A percentile compares a stretch with the other conserved stretches of the same genome.
These are phyloP conservation scores for Parazoanthus swiftii DNA, from an alignment of 92 coral and sea anemone genomes.

Conservation along the genomic window DNA sequence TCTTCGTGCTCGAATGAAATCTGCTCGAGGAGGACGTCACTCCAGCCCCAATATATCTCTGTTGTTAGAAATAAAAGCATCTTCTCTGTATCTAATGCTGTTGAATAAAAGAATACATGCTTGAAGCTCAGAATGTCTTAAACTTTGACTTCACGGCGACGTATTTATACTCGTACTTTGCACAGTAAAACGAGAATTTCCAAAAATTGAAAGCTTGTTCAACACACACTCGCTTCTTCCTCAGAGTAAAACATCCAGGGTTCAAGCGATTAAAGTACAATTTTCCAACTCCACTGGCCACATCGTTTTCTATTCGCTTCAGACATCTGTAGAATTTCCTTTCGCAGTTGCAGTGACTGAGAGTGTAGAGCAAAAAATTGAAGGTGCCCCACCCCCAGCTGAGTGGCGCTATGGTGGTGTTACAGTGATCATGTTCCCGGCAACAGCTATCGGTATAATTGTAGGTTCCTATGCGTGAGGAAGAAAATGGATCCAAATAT, in stretches of 20 bases:
- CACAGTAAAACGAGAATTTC: constrained; percentile 29
- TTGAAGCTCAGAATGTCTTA: not conserved
- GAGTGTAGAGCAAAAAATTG: constrained; percentile 18
- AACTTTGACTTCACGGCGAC: constrained; percentile 10
- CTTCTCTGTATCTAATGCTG: no score
- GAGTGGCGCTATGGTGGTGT: constrained; percentile 28
- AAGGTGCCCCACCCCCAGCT: constrained; percentile 25
- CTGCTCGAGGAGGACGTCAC: no score
- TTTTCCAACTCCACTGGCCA: not conserved
- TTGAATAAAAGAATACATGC: no score
- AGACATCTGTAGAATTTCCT: constrained; percentile 18
- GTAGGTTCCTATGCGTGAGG: not conserved
- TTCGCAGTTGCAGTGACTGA: constrained; percentile 42
- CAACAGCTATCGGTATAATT: constrained; percentile 34
- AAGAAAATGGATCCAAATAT: not conserved
- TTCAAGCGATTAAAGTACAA: constrained; percentile 18
- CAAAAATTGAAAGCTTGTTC: constrained; percentile 9
- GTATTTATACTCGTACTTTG: not conserved
- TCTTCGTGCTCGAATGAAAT: no score
- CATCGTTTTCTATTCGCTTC: constrained; percentile 26
- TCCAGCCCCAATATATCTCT: no score
- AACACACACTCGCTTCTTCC: constrained; percentile 17
- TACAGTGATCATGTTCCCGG: constrained; percentile 30
- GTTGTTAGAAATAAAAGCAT: no score
- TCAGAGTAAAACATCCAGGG: constrained; percentile 22